Evolutionary conservation across 2,113 vertebrate species (phyloP).

Genomic region (Tautogolabrus adspersus): DNA sequence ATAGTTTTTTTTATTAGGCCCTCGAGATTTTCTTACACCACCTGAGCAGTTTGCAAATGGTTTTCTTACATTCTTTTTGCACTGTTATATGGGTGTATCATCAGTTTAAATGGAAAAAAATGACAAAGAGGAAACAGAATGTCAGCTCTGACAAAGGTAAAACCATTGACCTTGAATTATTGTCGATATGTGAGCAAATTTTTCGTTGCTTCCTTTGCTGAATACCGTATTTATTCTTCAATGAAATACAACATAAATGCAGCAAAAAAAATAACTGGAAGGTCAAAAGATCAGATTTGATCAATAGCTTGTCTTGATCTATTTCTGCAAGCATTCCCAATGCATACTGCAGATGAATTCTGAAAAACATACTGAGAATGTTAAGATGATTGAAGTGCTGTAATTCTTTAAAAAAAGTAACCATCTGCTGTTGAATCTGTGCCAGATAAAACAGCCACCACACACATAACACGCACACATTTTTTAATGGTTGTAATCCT

Average conservation of each 20-base stretch:
- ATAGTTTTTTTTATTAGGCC: background rate
- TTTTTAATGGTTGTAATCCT: constrained; percentile 22
- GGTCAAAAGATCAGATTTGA: background rate
- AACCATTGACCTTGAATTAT: background rate
- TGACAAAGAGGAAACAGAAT: too few species aligned
- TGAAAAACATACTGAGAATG: constrained; percentile 23
- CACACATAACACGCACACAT: background rate
- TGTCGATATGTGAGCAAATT: background rate
- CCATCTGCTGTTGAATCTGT: constrained; percentile 54
- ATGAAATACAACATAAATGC: background rate
- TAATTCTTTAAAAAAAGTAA: constrained; percentile 44
- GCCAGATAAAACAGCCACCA: constrained; percentile 25
- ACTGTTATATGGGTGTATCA: too few species aligned
- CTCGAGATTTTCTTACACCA: background rate
- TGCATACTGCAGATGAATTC: constrained; percentile 7
- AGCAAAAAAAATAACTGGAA: background rate
- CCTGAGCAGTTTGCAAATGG: background rate
- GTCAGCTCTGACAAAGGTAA: background rate
- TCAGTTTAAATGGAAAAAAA: too few species aligned
- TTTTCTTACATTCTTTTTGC: too few species aligned
- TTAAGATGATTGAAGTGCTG: constrained; percentile 33
- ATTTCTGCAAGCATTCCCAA: background rate
- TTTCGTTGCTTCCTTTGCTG: background rate
- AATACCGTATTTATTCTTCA: background rate
- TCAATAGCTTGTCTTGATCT: background rate